These are phyloP conservation scores for Trematomus loennbergii DNA, from an alignment of 2,113 vertebrate genomes.

Conservation along the genomic window DNA sequence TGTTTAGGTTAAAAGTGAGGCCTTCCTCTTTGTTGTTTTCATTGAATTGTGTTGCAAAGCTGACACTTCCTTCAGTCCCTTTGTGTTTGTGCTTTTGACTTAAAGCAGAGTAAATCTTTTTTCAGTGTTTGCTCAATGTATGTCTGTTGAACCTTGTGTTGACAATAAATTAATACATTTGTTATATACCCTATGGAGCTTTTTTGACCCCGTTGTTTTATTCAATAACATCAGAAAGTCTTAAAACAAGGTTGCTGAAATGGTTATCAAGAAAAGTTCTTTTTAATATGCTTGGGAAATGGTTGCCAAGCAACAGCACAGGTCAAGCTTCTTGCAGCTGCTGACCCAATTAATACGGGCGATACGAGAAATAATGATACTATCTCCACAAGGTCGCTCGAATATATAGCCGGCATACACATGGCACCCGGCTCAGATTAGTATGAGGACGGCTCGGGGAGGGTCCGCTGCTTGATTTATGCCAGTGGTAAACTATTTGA, in stretches of 20 bases:
- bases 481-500: constrained; percentile 54
- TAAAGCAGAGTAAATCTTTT: constrained; percentile 34
- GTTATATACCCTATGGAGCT: constrained; percentile 25
- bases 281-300: constrained; percentile 56
- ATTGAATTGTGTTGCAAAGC: constrained; percentile 45
- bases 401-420: constrained; percentile 51
- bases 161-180: constrained; percentile 73
- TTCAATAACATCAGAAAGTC: constrained; percentile 4
- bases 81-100: constrained; percentile 40
- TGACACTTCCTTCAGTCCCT: constrained; percentile 16
- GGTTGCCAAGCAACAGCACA: constrained; percentile 80
- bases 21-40: constrained; percentile 24
- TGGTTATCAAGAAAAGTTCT: constrained; percentile 51
- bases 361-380: constrained; percentile 73
- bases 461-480: constrained; percentile 57
- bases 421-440: constrained; percentile 51
- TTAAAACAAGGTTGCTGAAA: constrained; percentile 26
- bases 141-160: constrained; percentile 52
- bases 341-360: constrained; percentile 76
- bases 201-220: constrained; percentile 10
- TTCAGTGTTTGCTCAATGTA: constrained; percentile 51
- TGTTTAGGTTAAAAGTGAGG: constrained; percentile 47
- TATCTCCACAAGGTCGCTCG: constrained; percentile 71
- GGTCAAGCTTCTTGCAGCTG: constrained; percentile 74
- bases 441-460: constrained; percentile 31